phyloP scores from a whole-genome alignment of 2,888 invertebrate species.

The Polietes domitor region DNA sequence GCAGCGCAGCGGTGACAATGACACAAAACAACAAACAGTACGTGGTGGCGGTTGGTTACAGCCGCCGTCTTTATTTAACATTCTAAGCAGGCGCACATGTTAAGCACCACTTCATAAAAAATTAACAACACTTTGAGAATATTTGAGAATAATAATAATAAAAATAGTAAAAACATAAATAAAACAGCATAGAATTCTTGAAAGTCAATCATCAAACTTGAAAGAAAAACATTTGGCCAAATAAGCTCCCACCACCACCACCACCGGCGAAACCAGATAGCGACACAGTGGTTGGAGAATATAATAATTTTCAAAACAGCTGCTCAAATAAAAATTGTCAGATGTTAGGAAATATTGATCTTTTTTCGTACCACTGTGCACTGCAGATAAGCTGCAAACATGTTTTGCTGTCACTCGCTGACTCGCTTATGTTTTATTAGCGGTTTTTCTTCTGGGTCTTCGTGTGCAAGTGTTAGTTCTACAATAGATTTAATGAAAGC shows the following conservation, averaged over 20 bases:
- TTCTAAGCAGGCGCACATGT: slow-evolving; percentile 30
- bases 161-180: background rate
- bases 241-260: background rate
- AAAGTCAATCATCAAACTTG: slow-evolving; percentile 28
- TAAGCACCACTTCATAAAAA: slow-evolving; percentile 21
- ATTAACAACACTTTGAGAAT: slow-evolving; percentile 31
- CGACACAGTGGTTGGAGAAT: background rate
- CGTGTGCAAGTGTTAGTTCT: slow-evolving; percentile 4
- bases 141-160: slow-evolving; percentile 1
- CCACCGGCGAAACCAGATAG: background rate
- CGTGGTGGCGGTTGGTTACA: background rate
- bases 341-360: too few species aligned
- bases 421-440: slow-evolving; percentile 11
- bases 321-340: too few species aligned
- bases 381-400: background rate
- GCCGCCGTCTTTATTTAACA: slow-evolving; percentile 8
- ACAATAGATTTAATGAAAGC: slow-evolving; percentile 27
- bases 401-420: slow-evolving; percentile 6
- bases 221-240: background rate
- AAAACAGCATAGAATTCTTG: slow-evolving; percentile 6
- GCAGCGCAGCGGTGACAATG: slow-evolving; percentile 15
- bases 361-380: background rate
- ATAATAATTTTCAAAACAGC: too few species aligned
- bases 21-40: background rate
- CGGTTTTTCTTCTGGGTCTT: background rate